Evolutionary conservation across 1,140 invertebrate genomes (phyloP).

Genomic region (Papilio helenus): DNA sequence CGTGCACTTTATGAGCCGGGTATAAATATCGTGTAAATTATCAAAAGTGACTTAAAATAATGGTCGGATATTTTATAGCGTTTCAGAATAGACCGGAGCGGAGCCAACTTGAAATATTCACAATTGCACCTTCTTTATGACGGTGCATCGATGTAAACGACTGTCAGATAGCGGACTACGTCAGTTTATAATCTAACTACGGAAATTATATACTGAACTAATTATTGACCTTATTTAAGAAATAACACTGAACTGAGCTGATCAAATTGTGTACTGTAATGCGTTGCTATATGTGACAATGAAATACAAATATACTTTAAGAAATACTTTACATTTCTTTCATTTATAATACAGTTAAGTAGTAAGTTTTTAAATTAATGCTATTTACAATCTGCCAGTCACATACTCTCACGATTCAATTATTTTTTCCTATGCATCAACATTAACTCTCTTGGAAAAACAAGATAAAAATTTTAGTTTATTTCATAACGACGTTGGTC

Average conservation of each 20-base stretch:
- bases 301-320: no score
- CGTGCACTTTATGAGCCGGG: background rate
- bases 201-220: background rate
- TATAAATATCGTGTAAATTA: constrained; percentile 19
- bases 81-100: background rate
- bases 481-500: no score
- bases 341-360: no score
- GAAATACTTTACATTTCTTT: no score
- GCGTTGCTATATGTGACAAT: no score
- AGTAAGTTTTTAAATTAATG: no score
- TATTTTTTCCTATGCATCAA: no score
- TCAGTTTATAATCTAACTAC: background rate
- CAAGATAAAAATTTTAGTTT: no score
- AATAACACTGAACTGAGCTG: background rate
- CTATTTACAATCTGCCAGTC: no score
- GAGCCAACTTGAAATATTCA: background rate
- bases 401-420: no score
- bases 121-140: background rate
- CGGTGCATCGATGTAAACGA: background rate
- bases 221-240: background rate
- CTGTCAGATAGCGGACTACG: background rate
- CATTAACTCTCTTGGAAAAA: no score
- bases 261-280: no score
- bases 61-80: background rate
- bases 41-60: constrained; percentile 9